These are phyloP conservation scores for Sula dactylatra DNA, from an alignment of 2,113 vertebrate species.

Conservation along the genomic window DNA sequence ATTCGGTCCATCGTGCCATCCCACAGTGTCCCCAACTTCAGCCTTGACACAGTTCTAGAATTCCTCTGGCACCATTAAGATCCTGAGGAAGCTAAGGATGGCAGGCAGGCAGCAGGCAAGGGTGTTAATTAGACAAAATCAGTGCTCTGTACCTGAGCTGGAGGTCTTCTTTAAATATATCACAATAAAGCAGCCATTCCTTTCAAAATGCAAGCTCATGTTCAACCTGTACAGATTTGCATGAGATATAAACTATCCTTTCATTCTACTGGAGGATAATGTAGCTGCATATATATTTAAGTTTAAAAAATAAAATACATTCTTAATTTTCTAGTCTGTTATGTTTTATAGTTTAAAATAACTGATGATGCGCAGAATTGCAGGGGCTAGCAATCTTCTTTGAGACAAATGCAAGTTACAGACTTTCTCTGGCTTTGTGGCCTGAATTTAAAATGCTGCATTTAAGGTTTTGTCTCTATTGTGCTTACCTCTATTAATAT, in stretches of 20 bases:
- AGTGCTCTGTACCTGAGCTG: background rate
- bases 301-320: background rate
- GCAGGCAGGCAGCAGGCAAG: background rate
- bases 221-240: background rate
- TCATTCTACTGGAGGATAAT: background rate
- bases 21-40: background rate
- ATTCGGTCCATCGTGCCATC: background rate
- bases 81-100: background rate
- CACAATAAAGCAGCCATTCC: background rate
- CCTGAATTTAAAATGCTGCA: background rate
- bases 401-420: background rate
- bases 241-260: background rate
- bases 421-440: background rate
- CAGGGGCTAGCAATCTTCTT: background rate
- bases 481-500: background rate
- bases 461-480: background rate
- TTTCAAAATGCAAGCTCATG: background rate
- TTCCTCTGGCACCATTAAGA: background rate
- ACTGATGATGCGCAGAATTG: background rate
- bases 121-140: background rate
- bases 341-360: background rate
- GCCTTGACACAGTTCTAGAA: background rate
- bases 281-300: background rate
- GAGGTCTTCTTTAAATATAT: background rate
- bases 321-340: background rate